Evolutionary conservation across 2,113 vertebrate species (phyloP), one percentile per base, ranked within the genome.

Genomic region (Amblyopsis rosae): DNA sequence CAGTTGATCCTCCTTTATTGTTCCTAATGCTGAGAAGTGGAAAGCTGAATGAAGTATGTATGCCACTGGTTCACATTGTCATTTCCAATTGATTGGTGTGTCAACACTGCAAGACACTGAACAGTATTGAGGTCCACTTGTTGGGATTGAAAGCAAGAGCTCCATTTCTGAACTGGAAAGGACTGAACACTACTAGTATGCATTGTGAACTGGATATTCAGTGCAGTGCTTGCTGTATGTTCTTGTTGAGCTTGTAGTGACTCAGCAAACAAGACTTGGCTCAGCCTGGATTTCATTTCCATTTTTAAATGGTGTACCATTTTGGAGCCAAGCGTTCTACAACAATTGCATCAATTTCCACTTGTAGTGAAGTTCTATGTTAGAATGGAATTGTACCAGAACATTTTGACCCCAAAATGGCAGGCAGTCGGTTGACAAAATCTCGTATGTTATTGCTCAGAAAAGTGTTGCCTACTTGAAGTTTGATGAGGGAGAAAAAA

Each of bases 401-500:
- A 66, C 57, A 73, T 62, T 57, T 56, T 55, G 77, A 78, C 73
- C 63, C 67, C 73, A 70, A 60, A 76, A 65, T 54, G 70, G 71
- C 70, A 59, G 65, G 8, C 13, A 17, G 47, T 59, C 49, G 13
- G 54, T 78, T 65, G 15, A 59, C 68, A 76, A 77, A n/a, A 80
- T 73, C 69, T 19, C 70, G 70, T 75, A 50, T 79, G 65, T 71
- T 26, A 53, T 17, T 81, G 67, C 73, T 81, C 82, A 3, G 69
- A 83, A 19, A 15, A 77, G 86, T 86, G 92, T 93, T 87, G 86
- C 91, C 95, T 96, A 99, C 98, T 98, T 98, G 98, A 99, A 98
- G 92, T 93, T 85, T 91, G 90, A 57, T 72, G 70, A 82, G 62
- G 63, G 62, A 65, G 62, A 67, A 58, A 74, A 47, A 46, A 26